phyloP scores from a whole-genome alignment of 2,797 vertebrate genomes.

The Xenopus petersii region DNA sequence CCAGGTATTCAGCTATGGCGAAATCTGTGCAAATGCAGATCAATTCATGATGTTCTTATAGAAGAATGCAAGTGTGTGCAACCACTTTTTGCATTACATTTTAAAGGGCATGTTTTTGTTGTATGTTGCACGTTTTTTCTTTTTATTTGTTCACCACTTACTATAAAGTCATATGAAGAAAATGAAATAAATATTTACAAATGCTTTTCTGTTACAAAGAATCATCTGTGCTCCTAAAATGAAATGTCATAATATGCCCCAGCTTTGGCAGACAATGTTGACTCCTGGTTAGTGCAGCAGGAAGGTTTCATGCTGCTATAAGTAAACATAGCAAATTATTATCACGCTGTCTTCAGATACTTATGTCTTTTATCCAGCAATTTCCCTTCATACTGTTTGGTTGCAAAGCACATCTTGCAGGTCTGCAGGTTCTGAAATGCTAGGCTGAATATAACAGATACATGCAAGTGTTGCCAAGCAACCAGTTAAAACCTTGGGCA shows the following conservation, averaged over 20 bases:
- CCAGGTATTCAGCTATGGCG: too few relatives aligned
- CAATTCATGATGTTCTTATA: too few relatives aligned
- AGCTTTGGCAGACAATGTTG: background rate
- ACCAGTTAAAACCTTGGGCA: slow-evolving; percentile 6
- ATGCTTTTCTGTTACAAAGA: too few relatives aligned
- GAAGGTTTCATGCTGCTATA: slow-evolving; percentile 12
- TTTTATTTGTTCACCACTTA: too few relatives aligned
- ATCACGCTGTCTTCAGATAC: slow-evolving; percentile 26
- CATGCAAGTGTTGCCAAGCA: slow-evolving; percentile 9
- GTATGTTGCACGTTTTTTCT: too few relatives aligned
- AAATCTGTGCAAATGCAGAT: too few relatives aligned
- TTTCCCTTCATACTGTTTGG: slow-evolving; percentile 15
- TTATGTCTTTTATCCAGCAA: slow-evolving; percentile 23
- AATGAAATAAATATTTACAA: background rate
- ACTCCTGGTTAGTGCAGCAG: slow-evolving; percentile 1
- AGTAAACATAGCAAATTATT: slow-evolving; percentile 18
- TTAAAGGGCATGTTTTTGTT: too few relatives aligned
- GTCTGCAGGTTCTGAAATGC: slow-evolving; percentile 15
- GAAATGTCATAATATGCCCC: background rate
- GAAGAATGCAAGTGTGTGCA: too few relatives aligned
- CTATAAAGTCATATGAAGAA: too few relatives aligned
- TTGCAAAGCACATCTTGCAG: slow-evolving; percentile 23
- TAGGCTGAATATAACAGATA: background rate
- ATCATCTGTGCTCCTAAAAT: background rate
- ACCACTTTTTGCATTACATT: too few relatives aligned